Conservation (phyloP, 2,113 vertebrate species). For the Onychostruthus taczanowskii region DNA sequence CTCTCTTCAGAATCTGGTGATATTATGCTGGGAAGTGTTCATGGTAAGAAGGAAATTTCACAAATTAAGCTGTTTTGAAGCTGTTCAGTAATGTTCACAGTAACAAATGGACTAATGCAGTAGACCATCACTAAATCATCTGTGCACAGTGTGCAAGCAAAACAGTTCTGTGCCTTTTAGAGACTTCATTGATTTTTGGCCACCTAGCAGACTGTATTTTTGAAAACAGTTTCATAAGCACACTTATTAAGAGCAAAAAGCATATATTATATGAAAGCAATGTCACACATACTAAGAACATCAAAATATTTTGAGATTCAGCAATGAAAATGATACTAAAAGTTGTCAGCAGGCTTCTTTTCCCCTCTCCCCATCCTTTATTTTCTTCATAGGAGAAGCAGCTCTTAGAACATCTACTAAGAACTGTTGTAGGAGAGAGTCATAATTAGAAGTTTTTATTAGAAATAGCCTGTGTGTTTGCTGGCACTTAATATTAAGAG, state of each 20-base stretch:
- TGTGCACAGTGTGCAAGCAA: not conserved
- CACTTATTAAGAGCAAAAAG: not conserved
- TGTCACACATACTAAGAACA: not conserved
- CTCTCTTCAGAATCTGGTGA: slow-evolving; percentile 83
- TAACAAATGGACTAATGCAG: not conserved
- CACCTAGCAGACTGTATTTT: not conserved
- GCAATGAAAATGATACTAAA: not conserved
- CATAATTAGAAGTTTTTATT: not conserved
- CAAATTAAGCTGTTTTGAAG: not conserved
- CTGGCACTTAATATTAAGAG: not conserved
- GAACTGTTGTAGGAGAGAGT: not conserved
- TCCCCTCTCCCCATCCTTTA: not conserved
- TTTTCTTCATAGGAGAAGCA: not conserved
- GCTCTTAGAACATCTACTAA: not conserved
- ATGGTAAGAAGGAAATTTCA: slow-evolving; percentile 79
- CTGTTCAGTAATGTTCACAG: not conserved
- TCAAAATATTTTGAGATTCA: not conserved
- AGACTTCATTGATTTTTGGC: not conserved
- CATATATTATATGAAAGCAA: not conserved
- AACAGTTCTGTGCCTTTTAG: not conserved
- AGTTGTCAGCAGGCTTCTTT: not conserved
- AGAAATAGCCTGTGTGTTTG: not conserved
- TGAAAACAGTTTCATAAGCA: not conserved
- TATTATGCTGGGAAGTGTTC: slow-evolving; percentile 85
- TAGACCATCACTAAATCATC: not conserved